Evolutionary conservation across 2,888 invertebrate genomes (phyloP).

Genomic region (Pinctada fucata): DNA sequence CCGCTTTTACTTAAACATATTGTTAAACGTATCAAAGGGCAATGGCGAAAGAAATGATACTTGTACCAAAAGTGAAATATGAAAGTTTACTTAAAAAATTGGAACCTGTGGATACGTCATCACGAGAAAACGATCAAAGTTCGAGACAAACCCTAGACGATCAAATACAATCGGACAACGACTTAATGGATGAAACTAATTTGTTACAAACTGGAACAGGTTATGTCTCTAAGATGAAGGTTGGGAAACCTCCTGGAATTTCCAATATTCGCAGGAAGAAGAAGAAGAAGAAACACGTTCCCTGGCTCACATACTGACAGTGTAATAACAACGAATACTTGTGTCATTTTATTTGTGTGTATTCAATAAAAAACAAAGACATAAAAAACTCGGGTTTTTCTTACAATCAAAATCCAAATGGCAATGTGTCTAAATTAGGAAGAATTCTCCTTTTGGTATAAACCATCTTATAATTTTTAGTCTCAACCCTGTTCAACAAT

Average conservation of each 20-base stretch:
- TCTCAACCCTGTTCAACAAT: slow-evolving; percentile 82
- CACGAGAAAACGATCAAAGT: not conserved
- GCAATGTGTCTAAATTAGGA: slow-evolving; percentile 43
- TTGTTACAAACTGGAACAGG: too few species aligned
- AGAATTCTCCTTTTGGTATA: slow-evolving; percentile 44
- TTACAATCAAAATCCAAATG: slow-evolving; percentile 42
- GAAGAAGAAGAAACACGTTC: not conserved
- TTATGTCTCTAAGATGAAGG: not conserved
- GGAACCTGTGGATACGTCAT: not conserved
- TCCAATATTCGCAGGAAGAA: not conserved
- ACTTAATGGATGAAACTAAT: not conserved
- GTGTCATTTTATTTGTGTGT: slow-evolving; percentile 6
- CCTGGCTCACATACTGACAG: too few species aligned
- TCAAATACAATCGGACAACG: slow-evolving; percentile 6
- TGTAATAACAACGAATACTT: not conserved
- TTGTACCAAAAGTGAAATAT: slow-evolving; percentile 5
- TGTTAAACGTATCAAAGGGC: slow-evolving; percentile 37
- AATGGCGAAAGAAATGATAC: slow-evolving; percentile 25
- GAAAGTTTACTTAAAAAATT: not conserved
- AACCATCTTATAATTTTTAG: slow-evolving; percentile 72
- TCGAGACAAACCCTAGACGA: slow-evolving; percentile 4
- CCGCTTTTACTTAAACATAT: slow-evolving; percentile 14
- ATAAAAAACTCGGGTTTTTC: not conserved
- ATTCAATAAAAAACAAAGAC: slow-evolving; percentile 4
- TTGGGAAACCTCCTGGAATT: slow-evolving; percentile 16